phyloP scores from a whole-genome alignment of 2,888 invertebrate genomes.

The Anaspis maculata region DNA sequence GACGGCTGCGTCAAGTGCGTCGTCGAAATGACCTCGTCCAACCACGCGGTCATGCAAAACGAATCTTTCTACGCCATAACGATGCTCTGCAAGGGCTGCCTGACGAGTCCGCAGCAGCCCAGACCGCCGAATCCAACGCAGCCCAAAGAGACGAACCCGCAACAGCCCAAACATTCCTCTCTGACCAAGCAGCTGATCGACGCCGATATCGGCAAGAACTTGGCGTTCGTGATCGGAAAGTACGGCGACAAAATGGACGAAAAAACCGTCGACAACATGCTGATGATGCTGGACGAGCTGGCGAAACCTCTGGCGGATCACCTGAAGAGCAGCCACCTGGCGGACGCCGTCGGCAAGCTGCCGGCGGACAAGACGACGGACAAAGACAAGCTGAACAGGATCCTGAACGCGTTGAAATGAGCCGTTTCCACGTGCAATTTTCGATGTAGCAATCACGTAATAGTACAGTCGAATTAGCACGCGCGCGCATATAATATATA shows the following conservation, averaged over 20 bases:
- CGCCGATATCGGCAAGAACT: constrained; percentile 33
- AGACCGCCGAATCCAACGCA: no score
- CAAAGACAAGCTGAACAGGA: constrained; percentile 13
- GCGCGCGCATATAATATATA: no score
- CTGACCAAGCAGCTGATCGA: constrained; percentile 23
- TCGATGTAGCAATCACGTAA: no score
- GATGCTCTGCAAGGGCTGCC: constrained; percentile 46
- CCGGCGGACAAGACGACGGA: constrained; percentile 19
- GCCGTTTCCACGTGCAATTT: not conserved
- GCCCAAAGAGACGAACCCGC: not conserved
- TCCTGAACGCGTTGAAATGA: constrained; percentile 8
- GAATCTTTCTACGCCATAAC: constrained; percentile 69
- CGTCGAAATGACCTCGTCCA: constrained; percentile 74
- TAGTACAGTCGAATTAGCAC: no score
- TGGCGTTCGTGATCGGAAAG: constrained; percentile 32
- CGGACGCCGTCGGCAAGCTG: constrained; percentile 22
- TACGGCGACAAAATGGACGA: constrained; percentile 36
- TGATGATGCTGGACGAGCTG: constrained; percentile 32
- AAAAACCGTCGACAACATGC: constrained; percentile 32
- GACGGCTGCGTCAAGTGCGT: constrained; percentile 67
- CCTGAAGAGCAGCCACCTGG: no score
- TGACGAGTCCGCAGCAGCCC: not conserved
- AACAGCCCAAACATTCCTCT: not conserved
- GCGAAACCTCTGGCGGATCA: constrained; percentile 19
- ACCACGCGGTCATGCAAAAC: constrained; percentile 82